Evolutionary conservation across 2,797 vertebrate genomes (phyloP).

Genomic region (Gymnothorax reevesii): DNA sequence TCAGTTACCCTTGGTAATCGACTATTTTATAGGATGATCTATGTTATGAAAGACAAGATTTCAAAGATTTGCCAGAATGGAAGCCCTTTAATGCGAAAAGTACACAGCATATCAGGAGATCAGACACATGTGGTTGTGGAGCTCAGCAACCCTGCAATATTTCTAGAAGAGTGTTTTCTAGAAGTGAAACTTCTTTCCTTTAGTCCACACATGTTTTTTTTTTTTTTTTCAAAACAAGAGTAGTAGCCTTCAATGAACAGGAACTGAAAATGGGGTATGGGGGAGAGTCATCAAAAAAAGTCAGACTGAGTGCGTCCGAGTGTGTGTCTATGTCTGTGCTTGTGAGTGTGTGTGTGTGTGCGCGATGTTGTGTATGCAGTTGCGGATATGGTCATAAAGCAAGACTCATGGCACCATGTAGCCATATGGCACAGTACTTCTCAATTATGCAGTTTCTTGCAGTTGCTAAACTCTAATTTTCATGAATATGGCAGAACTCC

Average conservation of each 20-base stretch:
- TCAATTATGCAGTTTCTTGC: background rate
- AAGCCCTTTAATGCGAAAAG: background rate
- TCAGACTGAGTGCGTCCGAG: background rate
- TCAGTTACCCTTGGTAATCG: background rate
- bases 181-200: slow-evolving; percentile 11
- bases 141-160: background rate
- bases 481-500: background rate
- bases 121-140: background rate
- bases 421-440: background rate
- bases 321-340: background rate
- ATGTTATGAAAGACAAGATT: background rate
- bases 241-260: background rate
- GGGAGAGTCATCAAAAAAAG: background rate
- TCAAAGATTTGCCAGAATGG: background rate
- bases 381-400: background rate
- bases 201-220: background rate
- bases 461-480: background rate
- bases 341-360: background rate
- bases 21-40: background rate
- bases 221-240: background rate
- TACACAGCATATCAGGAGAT: background rate
- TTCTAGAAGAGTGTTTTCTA: slow-evolving; percentile 1
- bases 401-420: background rate
- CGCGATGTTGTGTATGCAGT: background rate
- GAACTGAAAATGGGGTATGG: background rate